These are phyloP conservation scores for Mizuhopecten yessoensis DNA, from an alignment of 1,140 invertebrate genomes.

Conservation along the genomic window DNA sequence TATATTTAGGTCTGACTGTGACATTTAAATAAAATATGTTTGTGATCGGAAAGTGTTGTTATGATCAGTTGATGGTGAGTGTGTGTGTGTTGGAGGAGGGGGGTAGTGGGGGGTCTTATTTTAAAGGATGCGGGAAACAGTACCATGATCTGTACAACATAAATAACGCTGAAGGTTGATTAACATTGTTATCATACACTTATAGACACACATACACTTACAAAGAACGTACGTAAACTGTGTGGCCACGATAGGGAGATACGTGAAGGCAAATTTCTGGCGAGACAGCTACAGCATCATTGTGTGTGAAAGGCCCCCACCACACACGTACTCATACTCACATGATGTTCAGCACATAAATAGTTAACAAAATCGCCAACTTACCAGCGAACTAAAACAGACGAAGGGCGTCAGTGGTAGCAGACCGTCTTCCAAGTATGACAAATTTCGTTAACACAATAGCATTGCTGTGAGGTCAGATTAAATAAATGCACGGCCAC, in stretches of 20 bases:
- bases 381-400: neutral
- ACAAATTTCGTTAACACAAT: neutral
- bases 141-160: neutral
- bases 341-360: neutral
- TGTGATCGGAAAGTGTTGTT: too few species aligned
- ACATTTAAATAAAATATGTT: too few species aligned
- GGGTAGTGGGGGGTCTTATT: too few species aligned
- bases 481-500: slow-evolving; percentile 6
- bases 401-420: neutral
- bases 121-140: neutral
- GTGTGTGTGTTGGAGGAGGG: neutral
- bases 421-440: neutral
- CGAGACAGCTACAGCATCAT: neutral
- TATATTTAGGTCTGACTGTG: too few species aligned
- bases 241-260: too few species aligned
- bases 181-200: too few species aligned
- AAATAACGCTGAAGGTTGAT: neutral
- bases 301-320: neutral
- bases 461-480: neutral
- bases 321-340: neutral
- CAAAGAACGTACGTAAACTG: too few species aligned
- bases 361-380: neutral
- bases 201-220: too few species aligned
- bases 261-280: too few species aligned
- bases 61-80: too few species aligned